Evolutionary conservation across 2,797 vertebrate genomes (phyloP).

Genomic region (Neostethus bicornis): DNA sequence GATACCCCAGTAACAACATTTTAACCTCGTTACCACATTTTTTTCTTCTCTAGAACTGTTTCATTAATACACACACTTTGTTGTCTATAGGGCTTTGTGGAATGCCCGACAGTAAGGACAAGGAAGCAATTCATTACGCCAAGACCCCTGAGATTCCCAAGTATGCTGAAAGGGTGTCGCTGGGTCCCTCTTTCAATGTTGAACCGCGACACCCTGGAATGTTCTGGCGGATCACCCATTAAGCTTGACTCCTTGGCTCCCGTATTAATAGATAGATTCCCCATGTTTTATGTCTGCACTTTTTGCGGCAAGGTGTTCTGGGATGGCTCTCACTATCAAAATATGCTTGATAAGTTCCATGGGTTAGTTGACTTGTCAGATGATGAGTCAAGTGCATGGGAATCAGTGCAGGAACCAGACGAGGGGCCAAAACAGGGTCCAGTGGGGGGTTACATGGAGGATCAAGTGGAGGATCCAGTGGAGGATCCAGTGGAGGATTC

Average conservation of each 20-base stretch:
- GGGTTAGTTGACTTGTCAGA: conserved; percentile 68
- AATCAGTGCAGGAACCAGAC: not conserved
- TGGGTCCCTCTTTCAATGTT: conserved; percentile 61
- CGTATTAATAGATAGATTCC: conserved; percentile 72
- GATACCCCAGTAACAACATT: not conserved
- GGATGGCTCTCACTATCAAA: conserved; percentile 88
- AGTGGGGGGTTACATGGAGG: too few species aligned
- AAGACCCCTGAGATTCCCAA: conserved; percentile 59
- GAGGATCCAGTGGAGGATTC: too few species aligned
- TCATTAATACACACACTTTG: too few species aligned
- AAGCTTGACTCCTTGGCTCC: conserved; percentile 78
- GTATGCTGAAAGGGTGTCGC: conserved; percentile 53
- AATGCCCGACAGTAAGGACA: too few species aligned
- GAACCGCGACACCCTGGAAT: conserved; percentile 35
- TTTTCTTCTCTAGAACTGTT: too few species aligned
- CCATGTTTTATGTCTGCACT: conserved; percentile 83
- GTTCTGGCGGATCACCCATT: conserved; percentile 67
- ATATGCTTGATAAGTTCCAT: conserved; percentile 78
- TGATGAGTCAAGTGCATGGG: conserved; percentile 6
- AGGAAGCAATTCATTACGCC: too few species aligned
- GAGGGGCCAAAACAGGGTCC: too few species aligned
- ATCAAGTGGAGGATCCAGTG: too few species aligned
- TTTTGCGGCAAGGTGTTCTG: conserved; percentile 91
- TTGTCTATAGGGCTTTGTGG: too few species aligned
- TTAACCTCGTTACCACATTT: too few species aligned